Conservation (phyloP, 1,140 invertebrate species). For the Drosophila malerkotliana region DNA sequence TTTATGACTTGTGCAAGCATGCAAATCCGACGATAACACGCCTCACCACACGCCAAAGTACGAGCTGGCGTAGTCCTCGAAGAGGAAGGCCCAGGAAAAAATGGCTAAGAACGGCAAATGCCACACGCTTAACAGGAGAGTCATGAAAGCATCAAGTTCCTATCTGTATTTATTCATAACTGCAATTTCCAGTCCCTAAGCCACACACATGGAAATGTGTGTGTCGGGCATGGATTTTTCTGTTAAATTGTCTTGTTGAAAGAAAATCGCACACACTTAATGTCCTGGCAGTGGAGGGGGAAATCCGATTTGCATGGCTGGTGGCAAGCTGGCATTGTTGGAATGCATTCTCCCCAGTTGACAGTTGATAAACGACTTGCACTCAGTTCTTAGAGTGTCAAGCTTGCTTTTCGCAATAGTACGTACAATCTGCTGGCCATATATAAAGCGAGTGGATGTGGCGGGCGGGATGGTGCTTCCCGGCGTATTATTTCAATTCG, state of each 20-base stretch:
- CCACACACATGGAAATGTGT: slow-evolving; percentile 14
- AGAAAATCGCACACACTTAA: slow-evolving; percentile 78
- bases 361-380: slow-evolving; percentile 77
- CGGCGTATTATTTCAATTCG: slow-evolving; percentile 49
- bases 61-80: slow-evolving; percentile 9
- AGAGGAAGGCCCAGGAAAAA: slow-evolving; percentile 6
- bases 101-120: slow-evolving; percentile 15
- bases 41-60: slow-evolving; percentile 55
- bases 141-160: slow-evolving; percentile 24
- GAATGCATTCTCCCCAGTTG: slow-evolving; percentile 64
- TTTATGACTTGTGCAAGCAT: slow-evolving; percentile 78
- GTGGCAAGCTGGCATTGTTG: slow-evolving; percentile 42
- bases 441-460: slow-evolving; percentile 11
- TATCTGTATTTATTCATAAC: slow-evolving; percentile 75
- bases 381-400: slow-evolving; percentile 53
- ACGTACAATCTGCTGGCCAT: not conserved
- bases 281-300: slow-evolving; percentile 41
- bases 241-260: slow-evolving; percentile 79
- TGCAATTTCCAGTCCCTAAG: slow-evolving; percentile 39
- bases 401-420: slow-evolving; percentile 40
- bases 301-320: slow-evolving; percentile 73
- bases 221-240: slow-evolving; percentile 75
- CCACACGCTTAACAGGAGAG: slow-evolving; percentile 12
- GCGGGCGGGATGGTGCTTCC: slow-evolving; percentile 1
- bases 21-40: slow-evolving; percentile 70